A percentile compares a stretch with the other conserved stretches of the same genome.
These are phyloP conservation scores for Vidua chalybeata DNA, from an alignment of 2,113 vertebrate species.

Conservation along the genomic window DNA sequence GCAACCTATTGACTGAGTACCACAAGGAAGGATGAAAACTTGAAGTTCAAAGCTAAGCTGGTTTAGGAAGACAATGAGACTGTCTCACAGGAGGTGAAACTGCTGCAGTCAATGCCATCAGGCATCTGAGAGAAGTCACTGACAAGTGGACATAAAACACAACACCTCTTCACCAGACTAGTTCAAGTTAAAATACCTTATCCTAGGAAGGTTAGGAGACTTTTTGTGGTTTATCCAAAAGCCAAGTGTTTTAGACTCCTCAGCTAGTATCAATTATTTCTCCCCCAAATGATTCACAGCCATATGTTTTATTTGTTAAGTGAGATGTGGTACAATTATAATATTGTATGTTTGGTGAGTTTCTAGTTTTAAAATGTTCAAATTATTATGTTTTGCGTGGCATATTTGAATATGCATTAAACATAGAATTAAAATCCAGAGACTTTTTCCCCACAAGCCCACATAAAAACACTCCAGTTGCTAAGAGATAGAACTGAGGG, in stretches of 20 bases:
- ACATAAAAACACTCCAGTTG: neutral
- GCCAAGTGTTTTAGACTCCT: neutral
- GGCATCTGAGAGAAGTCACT: neutral
- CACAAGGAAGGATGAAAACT: neutral
- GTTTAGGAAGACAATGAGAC: neutral
- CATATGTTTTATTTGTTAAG: neutral
- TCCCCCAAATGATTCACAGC: neutral
- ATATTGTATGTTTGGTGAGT: neutral
- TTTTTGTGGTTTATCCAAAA: neutral
- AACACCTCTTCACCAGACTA: neutral
- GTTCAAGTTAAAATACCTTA: neutral
- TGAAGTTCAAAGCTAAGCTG: neutral
- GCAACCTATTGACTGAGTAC: neutral
- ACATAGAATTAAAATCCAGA: neutral
- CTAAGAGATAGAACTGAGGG: neutral
- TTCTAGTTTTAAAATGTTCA: neutral
- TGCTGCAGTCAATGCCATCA: neutral
- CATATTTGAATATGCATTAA: neutral
- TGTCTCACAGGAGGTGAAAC: neutral
- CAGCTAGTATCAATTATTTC: neutral
- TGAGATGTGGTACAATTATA: neutral
- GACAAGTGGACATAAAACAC: neutral
- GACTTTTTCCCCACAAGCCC: neutral
- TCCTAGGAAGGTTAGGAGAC: fast-evolving
- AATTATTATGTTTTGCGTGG: neutral